phyloP scores from a whole-genome alignment of 2,113 vertebrate genomes.

The Atherinomorus stipes region DNA sequence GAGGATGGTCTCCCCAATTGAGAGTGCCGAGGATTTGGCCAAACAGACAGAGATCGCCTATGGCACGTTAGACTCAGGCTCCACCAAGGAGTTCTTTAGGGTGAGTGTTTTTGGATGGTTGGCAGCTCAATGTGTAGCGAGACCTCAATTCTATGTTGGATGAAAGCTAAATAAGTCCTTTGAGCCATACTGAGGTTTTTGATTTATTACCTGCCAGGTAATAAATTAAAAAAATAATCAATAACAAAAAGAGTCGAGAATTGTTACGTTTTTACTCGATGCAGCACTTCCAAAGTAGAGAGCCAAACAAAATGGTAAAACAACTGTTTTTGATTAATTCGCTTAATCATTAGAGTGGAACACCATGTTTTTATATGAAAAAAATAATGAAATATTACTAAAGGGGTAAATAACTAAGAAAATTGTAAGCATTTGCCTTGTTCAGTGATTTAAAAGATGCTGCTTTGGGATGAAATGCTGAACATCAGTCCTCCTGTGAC shows the following conservation, averaged over 20 bases:
- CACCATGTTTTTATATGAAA: slow-evolving; percentile 5
- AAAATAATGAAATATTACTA: slow-evolving; percentile 9
- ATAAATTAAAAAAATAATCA: slow-evolving; percentile 48
- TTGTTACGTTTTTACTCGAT: slow-evolving; percentile 17
- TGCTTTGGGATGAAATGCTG: slow-evolving; percentile 14
- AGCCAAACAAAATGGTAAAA: slow-evolving; percentile 11
- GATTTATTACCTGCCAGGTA: slow-evolving; percentile 50
- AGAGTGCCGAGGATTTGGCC: slow-evolving; percentile 96
- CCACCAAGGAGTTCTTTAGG: slow-evolving; percentile 99
- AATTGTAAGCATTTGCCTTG: slow-evolving; percentile 26
- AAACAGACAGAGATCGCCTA: slow-evolving; percentile 99
- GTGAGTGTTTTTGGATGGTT: slow-evolving; percentile 79
- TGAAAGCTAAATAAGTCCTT: slow-evolving; percentile 21
- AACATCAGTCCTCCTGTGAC: not conserved
- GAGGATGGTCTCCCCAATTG: slow-evolving; percentile 98
- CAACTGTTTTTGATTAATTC: slow-evolving; percentile 30
- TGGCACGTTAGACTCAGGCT: slow-evolving; percentile 96
- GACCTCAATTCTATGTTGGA: not conserved
- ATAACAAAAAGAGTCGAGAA: slow-evolving; percentile 22
- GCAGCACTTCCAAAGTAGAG: slow-evolving; percentile 30
- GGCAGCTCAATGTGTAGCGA: not conserved
- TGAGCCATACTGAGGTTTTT: slow-evolving; percentile 27
- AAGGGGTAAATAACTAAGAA: slow-evolving; percentile 12
- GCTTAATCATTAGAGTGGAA: slow-evolving; percentile 2
- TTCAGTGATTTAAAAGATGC: slow-evolving; percentile 17